Conservation (phyloP, 2,113 vertebrate species). For the Anhinga anhinga region DNA sequence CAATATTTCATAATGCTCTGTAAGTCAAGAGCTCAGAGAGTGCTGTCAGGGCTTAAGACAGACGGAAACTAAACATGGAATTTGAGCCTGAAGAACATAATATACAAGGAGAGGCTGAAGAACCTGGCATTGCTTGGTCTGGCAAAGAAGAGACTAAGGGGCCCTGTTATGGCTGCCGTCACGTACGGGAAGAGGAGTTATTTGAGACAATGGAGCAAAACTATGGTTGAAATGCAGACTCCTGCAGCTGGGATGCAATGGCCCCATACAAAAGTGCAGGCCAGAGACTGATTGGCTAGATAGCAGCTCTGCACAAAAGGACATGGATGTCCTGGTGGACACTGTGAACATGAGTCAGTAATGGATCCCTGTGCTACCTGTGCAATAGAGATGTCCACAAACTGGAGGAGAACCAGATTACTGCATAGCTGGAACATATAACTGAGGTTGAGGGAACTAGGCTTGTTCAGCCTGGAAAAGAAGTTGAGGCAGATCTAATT, state of each 20-base stretch:
- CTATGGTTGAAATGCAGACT: neutral
- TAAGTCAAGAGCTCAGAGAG: neutral
- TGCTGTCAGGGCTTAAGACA: neutral
- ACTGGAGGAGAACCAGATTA: neutral
- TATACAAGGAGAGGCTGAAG: neutral
- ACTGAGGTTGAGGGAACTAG: neutral
- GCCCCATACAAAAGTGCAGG: neutral
- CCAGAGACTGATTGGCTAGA: neutral
- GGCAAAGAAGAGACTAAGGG: neutral
- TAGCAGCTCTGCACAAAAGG: neutral
- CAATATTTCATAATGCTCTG: neutral
- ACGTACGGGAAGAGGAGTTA: neutral
- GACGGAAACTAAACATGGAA: neutral
- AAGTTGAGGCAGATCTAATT: neutral
- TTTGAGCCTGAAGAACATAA: neutral
- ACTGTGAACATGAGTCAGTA: neutral
- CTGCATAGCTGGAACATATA: neutral
- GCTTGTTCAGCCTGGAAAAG: neutral
- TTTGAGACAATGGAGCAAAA: neutral
- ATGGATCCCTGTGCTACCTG: neutral
- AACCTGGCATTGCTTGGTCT: neutral
- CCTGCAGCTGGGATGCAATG: neutral
- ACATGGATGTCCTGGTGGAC: neutral
- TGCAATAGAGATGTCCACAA: neutral
- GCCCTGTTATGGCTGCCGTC: neutral